Base-by-base conservation (phyloP, 2,888 invertebrate genomes). In the Leucozona laternaria region DNA sequence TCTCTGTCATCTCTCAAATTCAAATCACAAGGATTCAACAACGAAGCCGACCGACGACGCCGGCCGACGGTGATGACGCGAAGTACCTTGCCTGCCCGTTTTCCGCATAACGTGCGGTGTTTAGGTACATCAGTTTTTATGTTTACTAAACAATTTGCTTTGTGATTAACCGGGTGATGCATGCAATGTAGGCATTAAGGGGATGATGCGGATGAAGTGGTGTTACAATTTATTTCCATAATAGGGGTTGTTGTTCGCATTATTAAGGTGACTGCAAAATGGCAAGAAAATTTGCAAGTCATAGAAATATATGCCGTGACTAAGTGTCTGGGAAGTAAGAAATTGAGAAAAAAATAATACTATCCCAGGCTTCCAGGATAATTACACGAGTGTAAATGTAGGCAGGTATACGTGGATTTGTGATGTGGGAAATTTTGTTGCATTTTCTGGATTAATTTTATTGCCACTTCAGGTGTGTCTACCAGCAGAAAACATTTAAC, bases 71-170 rank as follows among this genome's bases (percentile, higher is more conserved):
- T 10, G 17, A 25, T 10, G 53, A 53, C 25, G 37, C 40, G 31
- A 70, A 79, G 60, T 68, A 60, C 73, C 58, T 31, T 70, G 78
- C 77, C 28, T 28, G 55, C 58, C 78, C 82, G 48, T 82, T 86
- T 82, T 81, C 82, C 73, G 57, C 68, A 86, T 82, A 82, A 82
- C 78, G 85, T 86, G 76, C 28, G 50, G 81, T 78, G 45, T 81
- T 81, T 85, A n/a, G n/a, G n/a, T n/a, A 55, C 22, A 64, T 48
- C 45, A 68, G 34, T 55, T 85, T 81, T 82, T 86, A 64, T 86
- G 86, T 86, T 86, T 86, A 79, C 73, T 79, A 86, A 86, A 86
- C 86, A 86, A 86, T 82, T 86, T 79, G 82, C 48, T 48, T 66
- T 79, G 75, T 82, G 78, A 82, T 86, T 75, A 82, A 78, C 75